Evolutionary conservation across 2,113 vertebrate genomes (phyloP).

Genomic region (Ibidorhyncha struthersii): DNA sequence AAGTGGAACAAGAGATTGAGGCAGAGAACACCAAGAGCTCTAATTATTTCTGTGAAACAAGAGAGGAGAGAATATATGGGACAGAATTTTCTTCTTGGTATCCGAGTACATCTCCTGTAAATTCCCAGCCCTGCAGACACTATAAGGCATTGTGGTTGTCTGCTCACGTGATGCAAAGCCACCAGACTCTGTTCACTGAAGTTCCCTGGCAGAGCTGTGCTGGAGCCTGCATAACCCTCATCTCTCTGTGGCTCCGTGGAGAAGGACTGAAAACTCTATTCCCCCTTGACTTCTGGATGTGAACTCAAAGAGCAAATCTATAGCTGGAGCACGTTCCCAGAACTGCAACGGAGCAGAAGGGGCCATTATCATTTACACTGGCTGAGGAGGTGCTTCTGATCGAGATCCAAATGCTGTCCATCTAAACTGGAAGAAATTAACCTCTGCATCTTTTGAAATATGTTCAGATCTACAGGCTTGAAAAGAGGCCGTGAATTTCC

Average conservation of each 20-base stretch:
- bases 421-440: not conserved
- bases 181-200: not conserved
- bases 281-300: not conserved
- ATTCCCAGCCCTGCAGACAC: not conserved
- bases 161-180: not conserved
- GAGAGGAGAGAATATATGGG: not conserved
- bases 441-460: not conserved
- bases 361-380: not conserved
- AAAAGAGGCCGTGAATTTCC: not conserved
- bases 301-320: not conserved
- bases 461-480: not conserved
- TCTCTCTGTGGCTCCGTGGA: not conserved
- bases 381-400: not conserved
- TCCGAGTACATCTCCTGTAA: not conserved
- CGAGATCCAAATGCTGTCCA: not conserved
- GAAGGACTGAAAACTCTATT: not conserved
- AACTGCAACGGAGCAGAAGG: not conserved
- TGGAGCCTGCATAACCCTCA: not conserved
- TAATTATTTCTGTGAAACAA: constrained; percentile 17
- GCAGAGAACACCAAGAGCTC: not conserved
- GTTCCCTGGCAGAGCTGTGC: not conserved
- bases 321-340: not conserved
- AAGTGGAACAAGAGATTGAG: not conserved
- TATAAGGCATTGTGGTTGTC: not conserved
- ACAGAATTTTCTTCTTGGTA: not conserved